A percentile compares a stretch with the other conserved stretches of the same genome.
phyloP scores from a whole-genome alignment of 2,113 vertebrate species.

The Thermophis baileyi region DNA sequence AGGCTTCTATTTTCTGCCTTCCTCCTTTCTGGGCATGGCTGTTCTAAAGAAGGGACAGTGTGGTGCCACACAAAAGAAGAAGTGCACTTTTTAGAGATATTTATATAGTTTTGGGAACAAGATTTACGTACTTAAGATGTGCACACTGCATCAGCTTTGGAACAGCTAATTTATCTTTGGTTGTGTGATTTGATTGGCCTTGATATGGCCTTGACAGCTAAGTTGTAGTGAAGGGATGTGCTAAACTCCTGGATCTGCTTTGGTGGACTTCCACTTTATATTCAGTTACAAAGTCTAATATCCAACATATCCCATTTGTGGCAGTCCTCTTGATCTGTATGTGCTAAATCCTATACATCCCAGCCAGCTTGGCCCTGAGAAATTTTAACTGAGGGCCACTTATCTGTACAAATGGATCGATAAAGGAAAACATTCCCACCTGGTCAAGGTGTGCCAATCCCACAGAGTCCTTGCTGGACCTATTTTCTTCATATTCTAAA shows the following conservation, averaged over 20 bases:
- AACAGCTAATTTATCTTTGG: neutral
- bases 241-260: neutral
- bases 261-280: neutral
- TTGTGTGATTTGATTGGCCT: neutral
- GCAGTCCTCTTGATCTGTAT: neutral
- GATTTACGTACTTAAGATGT: neutral
- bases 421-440: neutral
- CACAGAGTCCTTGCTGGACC: neutral
- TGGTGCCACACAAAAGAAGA: slow-evolving; percentile 22
- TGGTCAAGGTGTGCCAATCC: neutral
- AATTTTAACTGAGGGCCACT: neutral
- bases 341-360: neutral
- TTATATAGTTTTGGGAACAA: neutral
- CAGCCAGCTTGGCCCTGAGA: neutral
- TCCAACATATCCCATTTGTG: neutral
- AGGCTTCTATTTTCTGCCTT: slow-evolving; percentile 12
- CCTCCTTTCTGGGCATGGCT: neutral
- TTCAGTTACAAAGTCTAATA: neutral
- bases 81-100: neutral
- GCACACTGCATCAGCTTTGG: neutral
- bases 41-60: neutral
- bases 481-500: neutral
- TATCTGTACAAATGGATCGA: neutral
- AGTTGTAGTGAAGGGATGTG: neutral
- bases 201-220: neutral